Base-by-base conservation (phyloP, 1,140 invertebrate species). In the Holcopasites calliopsidis region DNA sequence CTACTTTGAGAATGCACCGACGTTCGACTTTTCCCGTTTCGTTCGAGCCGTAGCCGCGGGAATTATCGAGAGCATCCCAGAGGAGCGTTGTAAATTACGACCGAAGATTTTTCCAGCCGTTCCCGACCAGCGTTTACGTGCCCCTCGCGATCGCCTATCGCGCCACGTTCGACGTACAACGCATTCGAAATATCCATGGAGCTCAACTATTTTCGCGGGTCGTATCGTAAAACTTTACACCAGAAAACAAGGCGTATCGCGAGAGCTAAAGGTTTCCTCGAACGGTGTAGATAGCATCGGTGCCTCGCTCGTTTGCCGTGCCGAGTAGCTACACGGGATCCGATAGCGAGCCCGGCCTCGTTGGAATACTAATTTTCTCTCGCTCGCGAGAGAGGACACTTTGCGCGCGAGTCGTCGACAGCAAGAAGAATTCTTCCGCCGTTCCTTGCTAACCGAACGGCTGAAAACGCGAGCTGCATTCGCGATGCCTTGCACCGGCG, bases 241-340 rank as follows among this genome's bases (percentile, higher is more conserved):
- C 10, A 42, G 50, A 42, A 38, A 49, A 58, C 54, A n/a, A n/a
- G 31, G 23, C 18, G 54, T n/a, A n/a, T n/a, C n/a, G n/a, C 18
- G n/a, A 23, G 47, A 49, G 26, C n/a, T 66, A 66, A 66, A 54
- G 64, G 35, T 66, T 66, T 66, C 64, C 64, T 40, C 49, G 64
- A 66, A 66, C 64, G 49, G 6, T 21, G 5, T 16, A 68, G 66
- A 70, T 70, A 70, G 21, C 66, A 70, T 70, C 66, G 66, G 47
- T 58, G 54, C 26, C 18, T 35, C 52, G 26, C 26, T 13, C 1
- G 52, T 26, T 61, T 23, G 49, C 26, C 3, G 31, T 18, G 47
- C n/a, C 62, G 47, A 31, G 62, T 18, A 60, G 35, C 11, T 11
- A 21, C 52, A n/a, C 44, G 44, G 42, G 66, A 70, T 70, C 66